Conservation (phyloP, 1,140 invertebrate species). For the Lucilia cuprina region DNA sequence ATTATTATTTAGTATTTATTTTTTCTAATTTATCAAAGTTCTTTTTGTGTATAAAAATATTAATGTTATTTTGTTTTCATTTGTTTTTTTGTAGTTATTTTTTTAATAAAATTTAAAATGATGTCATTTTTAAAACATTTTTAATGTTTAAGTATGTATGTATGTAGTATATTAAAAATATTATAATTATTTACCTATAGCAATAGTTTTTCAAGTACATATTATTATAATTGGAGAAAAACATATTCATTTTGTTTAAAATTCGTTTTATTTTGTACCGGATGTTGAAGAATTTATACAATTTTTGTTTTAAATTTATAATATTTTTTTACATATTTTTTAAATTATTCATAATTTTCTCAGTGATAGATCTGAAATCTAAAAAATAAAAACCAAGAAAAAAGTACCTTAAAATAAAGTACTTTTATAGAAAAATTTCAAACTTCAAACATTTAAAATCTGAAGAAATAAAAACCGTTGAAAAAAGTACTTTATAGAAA, state of each 20-base stretch:
- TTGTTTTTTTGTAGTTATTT: not conserved
- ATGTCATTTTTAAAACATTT: not conserved
- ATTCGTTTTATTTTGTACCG: not conserved
- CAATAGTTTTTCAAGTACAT: constrained; percentile 61
- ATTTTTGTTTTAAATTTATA: no score
- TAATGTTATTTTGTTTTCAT: not conserved
- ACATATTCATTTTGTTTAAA: constrained; percentile 44
- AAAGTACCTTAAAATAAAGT: no score
- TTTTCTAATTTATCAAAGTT: not conserved
- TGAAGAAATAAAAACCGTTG: no score
- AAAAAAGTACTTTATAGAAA: no score
- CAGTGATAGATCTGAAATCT: no score
- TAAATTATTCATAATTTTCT: no score
- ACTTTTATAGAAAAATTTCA: no score
- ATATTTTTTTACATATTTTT: no score
- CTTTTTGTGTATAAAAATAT: not conserved
- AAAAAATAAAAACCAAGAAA: no score
- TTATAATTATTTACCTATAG: constrained; percentile 51
- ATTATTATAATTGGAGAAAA: constrained; percentile 59
- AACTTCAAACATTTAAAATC: no score
- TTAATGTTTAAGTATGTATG: not conserved
- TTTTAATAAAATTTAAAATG: constrained; percentile 14
- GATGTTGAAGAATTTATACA: no score
- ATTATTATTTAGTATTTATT: not conserved
- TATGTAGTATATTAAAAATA: not conserved